Base-by-base conservation (phyloP, 1,140 invertebrate genomes). In the Ceratina australensis region DNA sequence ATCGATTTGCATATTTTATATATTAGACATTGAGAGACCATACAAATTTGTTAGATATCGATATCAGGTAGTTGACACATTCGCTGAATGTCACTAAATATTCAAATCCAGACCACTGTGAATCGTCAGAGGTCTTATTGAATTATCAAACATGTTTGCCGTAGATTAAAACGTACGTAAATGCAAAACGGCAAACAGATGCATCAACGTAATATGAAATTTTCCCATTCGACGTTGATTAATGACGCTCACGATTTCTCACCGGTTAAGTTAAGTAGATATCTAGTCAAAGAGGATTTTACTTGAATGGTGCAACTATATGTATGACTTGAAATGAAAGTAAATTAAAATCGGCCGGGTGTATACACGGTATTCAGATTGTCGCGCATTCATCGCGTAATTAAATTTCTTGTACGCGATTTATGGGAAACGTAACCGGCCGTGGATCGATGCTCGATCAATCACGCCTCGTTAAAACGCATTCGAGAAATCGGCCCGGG, bases 141-240 rank as follows among this genome's bases (percentile, higher is more conserved):
- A 66, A 56, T 74, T 74, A 50, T 20, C 64, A 2, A 42, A 42
- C 33, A 10, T 42, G 33, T 42, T 42, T 42, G 20, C 22, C 61
- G 26, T 74, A 66, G 67, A 75, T 67, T 67, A 56, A 75, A 67
- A 57, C 20, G 72, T 22, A 54, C 60, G 1, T 18, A 50, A 26
- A 50, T 12, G 22, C 15, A 59, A 24, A 18, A 18, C 28, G n/a
- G 22, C 52, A 16, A 22, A 26, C 61, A 42, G 47, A n/a, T 69
- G 50, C 71, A 67, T 57, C 59, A 28, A 52, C 24, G 18, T 71
- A 78, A 78, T 67, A 63, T 68, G 75, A 81, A 80, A 77, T 71
- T 83, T 80, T 66, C 65, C 79, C 49, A 57, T 47, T 18, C 24
- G 72, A 69, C 71, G 10, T 64, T 74, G 73, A 80, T 79, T 75